Conservation (phyloP, 2,797 vertebrate genomes). For the Fistularia commersonii region DNA sequence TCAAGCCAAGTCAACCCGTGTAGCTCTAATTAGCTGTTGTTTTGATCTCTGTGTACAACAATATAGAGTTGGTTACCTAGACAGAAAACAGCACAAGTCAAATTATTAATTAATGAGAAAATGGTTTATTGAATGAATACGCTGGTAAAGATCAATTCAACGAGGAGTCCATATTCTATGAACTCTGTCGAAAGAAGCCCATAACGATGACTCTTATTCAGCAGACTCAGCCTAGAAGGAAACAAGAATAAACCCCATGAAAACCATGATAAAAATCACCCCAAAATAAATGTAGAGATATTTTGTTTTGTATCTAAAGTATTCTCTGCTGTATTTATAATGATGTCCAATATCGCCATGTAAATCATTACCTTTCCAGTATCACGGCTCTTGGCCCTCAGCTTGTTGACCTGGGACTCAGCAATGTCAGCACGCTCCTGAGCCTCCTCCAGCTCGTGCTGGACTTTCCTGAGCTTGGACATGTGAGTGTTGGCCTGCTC, state of each 20-base stretch:
- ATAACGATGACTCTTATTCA: conserved; percentile 25
- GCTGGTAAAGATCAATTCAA: conserved; percentile 20
- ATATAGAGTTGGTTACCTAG: no score
- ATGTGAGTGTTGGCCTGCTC: conserved; percentile 80
- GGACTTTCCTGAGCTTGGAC: conserved; percentile 79
- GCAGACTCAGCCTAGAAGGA: conserved; percentile 34
- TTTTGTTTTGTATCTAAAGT: no score
- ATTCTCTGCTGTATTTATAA: no score
- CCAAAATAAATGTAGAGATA: no score
- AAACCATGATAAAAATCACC: no score
- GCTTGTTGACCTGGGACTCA: conserved; percentile 85
- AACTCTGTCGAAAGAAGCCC: conserved; percentile 17
- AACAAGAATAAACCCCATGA: background rate
- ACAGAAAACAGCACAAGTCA: no score
- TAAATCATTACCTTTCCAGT: conserved; percentile 63
- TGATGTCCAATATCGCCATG: background rate
- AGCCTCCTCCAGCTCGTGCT: conserved; percentile 81
- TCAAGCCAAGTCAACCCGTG: background rate
- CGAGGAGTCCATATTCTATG: conserved; percentile 49
- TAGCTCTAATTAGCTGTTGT: background rate
- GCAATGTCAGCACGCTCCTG: conserved; percentile 83
- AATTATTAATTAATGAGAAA: background rate
- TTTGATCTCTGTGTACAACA: background rate
- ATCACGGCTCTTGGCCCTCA: conserved; percentile 80
- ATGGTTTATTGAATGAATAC: conserved; percentile 38